phyloP scores from a whole-genome alignment of 2,888 invertebrate species.

The Itoplectis maculator region DNA sequence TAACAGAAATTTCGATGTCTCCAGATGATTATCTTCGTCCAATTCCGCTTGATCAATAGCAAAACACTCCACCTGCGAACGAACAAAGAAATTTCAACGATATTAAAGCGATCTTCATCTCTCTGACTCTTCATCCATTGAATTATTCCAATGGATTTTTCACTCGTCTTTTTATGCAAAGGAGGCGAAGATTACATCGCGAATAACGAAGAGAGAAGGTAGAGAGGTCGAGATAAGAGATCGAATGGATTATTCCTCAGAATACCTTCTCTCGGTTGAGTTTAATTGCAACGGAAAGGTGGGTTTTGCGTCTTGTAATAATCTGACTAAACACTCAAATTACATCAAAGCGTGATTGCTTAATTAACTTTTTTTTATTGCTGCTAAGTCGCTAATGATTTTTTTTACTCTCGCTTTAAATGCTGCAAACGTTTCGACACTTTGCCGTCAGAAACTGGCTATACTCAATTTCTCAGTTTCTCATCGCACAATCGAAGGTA shows the following conservation, averaged over 20 bases:
- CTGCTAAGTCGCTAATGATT: not conserved
- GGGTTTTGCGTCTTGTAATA: not conserved
- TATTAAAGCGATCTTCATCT: not conserved
- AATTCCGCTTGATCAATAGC: constrained; percentile 89
- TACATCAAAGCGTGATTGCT: too few species aligned
- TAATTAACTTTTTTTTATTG: too few species aligned
- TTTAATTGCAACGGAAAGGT: not conserved
- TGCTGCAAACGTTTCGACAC: not conserved
- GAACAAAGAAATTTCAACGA: constrained; percentile 48
- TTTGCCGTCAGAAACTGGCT: constrained; percentile 17
- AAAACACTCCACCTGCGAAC: constrained; percentile 89
- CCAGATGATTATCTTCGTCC: constrained; percentile 88
- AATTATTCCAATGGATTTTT: not conserved
- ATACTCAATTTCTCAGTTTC: constrained; percentile 20
- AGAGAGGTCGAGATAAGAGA: not conserved
- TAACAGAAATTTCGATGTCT: constrained; percentile 88
- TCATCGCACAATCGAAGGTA: not conserved
- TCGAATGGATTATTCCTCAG: not conserved
- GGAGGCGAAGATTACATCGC: not conserved
- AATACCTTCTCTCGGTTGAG: not conserved
- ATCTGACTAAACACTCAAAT: too few species aligned
- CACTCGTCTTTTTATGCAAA: not conserved
- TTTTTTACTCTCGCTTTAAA: not conserved
- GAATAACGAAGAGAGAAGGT: not conserved
- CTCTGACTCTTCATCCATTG: not conserved